phyloP scores from a whole-genome alignment of 2,888 invertebrate genomes.

The Octodonta nipae region DNA sequence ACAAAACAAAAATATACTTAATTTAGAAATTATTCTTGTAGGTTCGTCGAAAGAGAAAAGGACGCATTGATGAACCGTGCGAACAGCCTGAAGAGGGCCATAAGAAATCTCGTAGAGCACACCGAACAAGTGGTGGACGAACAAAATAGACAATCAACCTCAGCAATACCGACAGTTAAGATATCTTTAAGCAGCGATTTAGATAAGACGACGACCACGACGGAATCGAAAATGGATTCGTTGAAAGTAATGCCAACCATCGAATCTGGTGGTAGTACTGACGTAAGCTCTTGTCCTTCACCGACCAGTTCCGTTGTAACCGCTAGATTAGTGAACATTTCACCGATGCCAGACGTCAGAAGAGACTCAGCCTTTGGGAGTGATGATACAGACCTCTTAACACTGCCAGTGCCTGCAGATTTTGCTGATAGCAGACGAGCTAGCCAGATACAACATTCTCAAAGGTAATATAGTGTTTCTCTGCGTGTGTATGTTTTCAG shows the following conservation, averaged over 20 bases:
- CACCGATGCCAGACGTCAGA: conserved; percentile 51
- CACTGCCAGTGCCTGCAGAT: conserved; percentile 64
- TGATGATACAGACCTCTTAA: conserved; percentile 38
- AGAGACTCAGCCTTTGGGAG: conserved; percentile 42
- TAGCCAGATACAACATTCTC: conserved; percentile 34
- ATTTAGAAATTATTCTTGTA: no score
- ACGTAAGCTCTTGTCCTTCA: conserved; percentile 39
- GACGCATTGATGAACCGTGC: conserved; percentile 51
- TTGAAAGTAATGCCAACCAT: conserved; percentile 34
- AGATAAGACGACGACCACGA: conserved; percentile 17
- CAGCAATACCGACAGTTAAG: conserved; percentile 27
- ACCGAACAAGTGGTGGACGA: conserved; percentile 60
- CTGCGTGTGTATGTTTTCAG: background rate
- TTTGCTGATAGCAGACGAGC: conserved; percentile 71
- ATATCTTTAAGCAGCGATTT: conserved; percentile 29
- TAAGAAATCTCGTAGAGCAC: conserved; percentile 66
- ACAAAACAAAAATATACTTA: no score
- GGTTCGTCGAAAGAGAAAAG: conserved; percentile 41
- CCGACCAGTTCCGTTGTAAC: conserved; percentile 36
- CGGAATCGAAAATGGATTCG: conserved; percentile 29
- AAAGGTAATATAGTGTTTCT: conserved; percentile 10
- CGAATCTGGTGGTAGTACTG: conserved; percentile 33
- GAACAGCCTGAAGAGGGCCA: conserved; percentile 71
- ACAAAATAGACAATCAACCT: conserved; percentile 29
- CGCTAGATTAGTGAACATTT: conserved; percentile 45